Percentiles rank a stretch among this genome's conserved stretches.
Evolutionary conservation across 2,888 invertebrate species (phyloP).

Genomic region (Diarsia rubi): DNA sequence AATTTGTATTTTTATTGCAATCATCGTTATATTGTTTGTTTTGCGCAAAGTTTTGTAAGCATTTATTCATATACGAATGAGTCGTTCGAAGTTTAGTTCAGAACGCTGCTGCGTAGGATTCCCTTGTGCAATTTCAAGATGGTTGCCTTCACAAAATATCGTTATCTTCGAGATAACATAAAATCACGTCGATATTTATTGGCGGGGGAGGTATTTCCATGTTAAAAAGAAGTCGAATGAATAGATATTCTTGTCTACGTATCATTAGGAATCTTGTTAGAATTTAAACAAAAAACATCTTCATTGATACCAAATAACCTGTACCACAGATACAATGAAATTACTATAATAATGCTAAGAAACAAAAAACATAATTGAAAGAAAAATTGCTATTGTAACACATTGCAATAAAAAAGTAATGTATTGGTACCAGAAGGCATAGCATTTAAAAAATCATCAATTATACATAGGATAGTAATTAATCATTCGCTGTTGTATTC

Average conservation of each 20-base stretch:
- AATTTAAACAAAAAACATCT: neutral
- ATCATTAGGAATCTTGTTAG: neutral
- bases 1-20: constrained; percentile 59
- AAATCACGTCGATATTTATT: neutral
- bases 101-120: neutral
- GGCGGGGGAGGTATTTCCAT: neutral
- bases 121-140: constrained; percentile 22
- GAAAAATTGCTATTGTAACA: constrained; percentile 35
- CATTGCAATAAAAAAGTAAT: constrained; percentile 29
- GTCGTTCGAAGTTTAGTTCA: constrained; percentile 19
- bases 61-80: constrained; percentile 24
- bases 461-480: constrained; percentile 48
- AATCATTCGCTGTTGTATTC: constrained; percentile 46
- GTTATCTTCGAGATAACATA: neutral
- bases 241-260: neutral
- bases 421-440: constrained; percentile 19
- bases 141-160: neutral
- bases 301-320: neutral
- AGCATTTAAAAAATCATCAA: constrained; percentile 50
- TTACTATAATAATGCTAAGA: neutral
- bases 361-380: constrained; percentile 49
- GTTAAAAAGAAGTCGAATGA: neutral
- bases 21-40: constrained; percentile 47
- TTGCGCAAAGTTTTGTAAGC: constrained; percentile 52
- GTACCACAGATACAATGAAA: neutral